Evolutionary conservation across 2,888 invertebrate species (phyloP).

Genomic region (Thumatha senex): DNA sequence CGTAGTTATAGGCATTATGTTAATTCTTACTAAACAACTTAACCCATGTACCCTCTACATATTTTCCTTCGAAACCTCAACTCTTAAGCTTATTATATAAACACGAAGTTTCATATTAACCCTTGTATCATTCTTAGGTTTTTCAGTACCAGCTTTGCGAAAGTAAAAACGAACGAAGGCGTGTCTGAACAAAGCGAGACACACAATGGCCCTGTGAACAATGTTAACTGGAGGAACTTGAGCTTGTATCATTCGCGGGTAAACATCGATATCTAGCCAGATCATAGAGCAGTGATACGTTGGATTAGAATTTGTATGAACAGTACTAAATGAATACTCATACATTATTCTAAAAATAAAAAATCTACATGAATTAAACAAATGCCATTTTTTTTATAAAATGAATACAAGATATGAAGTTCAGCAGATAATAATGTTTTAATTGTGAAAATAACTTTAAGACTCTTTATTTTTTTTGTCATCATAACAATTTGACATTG

Average conservation of each 20-base stretch:
- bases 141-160: conserved; percentile 62
- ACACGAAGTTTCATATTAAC: conserved; percentile 35
- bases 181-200: conserved; percentile 75
- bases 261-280: conserved; percentile 51
- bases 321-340: neutral
- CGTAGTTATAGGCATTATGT: too few relatives aligned
- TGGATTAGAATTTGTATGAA: conserved; percentile 3
- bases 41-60: too few relatives aligned
- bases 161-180: conserved; percentile 75
- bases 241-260: conserved; percentile 76
- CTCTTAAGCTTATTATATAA: conserved; percentile 31
- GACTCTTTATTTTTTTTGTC: too few relatives aligned
- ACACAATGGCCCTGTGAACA: conserved; percentile 75
- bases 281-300: conserved; percentile 38
- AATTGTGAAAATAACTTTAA: too few relatives aligned
- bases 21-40: too few relatives aligned
- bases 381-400: too few relatives aligned
- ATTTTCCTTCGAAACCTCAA: conserved; percentile 10
- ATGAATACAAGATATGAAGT: too few relatives aligned
- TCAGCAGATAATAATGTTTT: too few relatives aligned
- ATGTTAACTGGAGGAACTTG: conserved; percentile 71
- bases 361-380: neutral
- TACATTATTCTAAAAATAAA: neutral
- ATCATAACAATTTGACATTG: too few relatives aligned
- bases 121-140: conserved; percentile 35